phyloP scores from a whole-genome alignment of 2,797 vertebrate genomes.

The Bovichtus variegatus region DNA sequence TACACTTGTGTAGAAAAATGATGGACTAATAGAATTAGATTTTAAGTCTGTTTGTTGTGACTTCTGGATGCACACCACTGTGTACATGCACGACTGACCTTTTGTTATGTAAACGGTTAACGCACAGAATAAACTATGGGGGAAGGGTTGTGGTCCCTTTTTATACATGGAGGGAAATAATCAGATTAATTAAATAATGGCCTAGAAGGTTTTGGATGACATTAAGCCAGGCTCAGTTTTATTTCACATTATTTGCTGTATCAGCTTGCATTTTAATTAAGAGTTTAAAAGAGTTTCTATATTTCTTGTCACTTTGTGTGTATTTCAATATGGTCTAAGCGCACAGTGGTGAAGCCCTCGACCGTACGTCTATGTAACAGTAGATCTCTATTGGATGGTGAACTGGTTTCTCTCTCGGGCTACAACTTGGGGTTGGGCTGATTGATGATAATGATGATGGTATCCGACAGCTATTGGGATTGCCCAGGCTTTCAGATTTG shows the following conservation, averaged over 20 bases:
- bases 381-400: constrained; percentile 5
- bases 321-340: background rate
- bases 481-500: background rate
- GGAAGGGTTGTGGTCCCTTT: background rate
- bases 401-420: constrained; percentile 1
- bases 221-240: background rate
- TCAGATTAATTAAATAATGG: constrained; percentile 12
- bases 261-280: background rate
- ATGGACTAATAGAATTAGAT: background rate
- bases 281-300: background rate
- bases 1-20: background rate
- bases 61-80: background rate
- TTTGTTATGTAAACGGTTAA: background rate
- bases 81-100: background rate
- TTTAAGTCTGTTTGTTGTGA: constrained; percentile 3
- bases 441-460: constrained; percentile 14
- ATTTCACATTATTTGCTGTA: background rate
- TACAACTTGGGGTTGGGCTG: background rate
- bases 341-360: background rate
- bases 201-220: background rate
- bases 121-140: constrained; percentile 1
- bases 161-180: background rate
- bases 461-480: background rate
- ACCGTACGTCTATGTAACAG: background rate
- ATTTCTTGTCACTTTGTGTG: background rate